Evolutionary conservation across 2,797 vertebrate genomes (phyloP).

Genomic region (Amazona finschi): DNA sequence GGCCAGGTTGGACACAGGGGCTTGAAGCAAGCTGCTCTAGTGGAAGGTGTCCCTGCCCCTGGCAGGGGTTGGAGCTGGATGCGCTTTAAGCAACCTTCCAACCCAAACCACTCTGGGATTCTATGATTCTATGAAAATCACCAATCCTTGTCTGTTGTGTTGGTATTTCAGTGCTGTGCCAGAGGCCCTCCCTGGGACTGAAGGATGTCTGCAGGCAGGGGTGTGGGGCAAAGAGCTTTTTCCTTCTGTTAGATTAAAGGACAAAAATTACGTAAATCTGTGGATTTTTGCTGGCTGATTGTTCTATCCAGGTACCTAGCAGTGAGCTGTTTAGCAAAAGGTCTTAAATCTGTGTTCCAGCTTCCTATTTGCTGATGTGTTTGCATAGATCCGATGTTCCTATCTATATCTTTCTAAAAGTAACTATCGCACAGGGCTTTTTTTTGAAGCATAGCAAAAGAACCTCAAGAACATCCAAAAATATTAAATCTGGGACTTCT

Average conservation of each 20-base stretch:
- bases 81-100: background rate
- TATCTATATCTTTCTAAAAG: background rate
- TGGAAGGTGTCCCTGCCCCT: too few species aligned
- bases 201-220: background rate
- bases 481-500: background rate
- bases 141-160: rapidly evolving
- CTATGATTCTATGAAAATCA: background rate
- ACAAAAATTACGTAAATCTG: background rate
- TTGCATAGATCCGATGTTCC: background rate
- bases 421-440: background rate
- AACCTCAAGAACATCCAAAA: background rate
- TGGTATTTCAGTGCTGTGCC: background rate
- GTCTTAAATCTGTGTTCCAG: background rate
- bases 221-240: background rate
- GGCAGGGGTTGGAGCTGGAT: too few species aligned
- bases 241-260: background rate
- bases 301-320: background rate
- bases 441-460: background rate
- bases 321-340: background rate
- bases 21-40: too few species aligned
- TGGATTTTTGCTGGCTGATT: background rate
- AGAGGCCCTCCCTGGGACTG: too few species aligned
- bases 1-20: too few species aligned
- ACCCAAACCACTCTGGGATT: rapidly evolving
- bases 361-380: background rate